phyloP scores from a whole-genome alignment of 2,797 vertebrate species.

The Tachyglossus aculeatus region DNA sequence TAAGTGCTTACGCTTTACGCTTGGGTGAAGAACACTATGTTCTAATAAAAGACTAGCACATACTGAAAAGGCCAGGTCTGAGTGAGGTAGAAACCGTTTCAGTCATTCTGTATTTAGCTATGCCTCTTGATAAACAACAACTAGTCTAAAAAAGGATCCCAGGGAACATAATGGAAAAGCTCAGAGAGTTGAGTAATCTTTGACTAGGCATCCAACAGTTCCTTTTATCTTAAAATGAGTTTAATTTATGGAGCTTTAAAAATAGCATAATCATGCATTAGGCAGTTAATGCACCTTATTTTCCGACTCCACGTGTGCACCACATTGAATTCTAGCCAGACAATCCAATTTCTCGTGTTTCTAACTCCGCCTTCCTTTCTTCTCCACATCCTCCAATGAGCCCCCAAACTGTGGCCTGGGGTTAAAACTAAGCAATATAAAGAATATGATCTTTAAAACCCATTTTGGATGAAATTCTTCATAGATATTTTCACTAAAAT shows the following conservation, averaged over 20 bases:
- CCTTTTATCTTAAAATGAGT: background rate
- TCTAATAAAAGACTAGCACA: too few relatives aligned
- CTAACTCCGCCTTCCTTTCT: background rate
- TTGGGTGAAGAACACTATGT: too few relatives aligned
- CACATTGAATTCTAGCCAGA: background rate
- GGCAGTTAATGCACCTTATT: background rate
- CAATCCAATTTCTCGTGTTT: background rate
- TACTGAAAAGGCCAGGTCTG: fast-evolving
- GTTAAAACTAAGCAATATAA: background rate
- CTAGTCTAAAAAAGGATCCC: background rate
- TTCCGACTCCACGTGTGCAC: too few relatives aligned
- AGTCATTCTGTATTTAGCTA: background rate
- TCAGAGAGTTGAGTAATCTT: background rate
- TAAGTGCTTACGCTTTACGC: too few relatives aligned
- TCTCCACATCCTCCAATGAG: background rate
- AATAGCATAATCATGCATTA: background rate
- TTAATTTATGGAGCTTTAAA: background rate
- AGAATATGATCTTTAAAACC: background rate
- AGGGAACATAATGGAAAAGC: background rate
- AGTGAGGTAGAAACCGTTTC: background rate
- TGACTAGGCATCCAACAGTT: background rate
- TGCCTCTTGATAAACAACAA: background rate
- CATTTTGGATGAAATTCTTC: background rate
- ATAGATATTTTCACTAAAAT: background rate
- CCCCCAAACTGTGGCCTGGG: background rate